phyloP scores from a whole-genome alignment of 1,140 invertebrate species.

The Bombus picipes region DNA sequence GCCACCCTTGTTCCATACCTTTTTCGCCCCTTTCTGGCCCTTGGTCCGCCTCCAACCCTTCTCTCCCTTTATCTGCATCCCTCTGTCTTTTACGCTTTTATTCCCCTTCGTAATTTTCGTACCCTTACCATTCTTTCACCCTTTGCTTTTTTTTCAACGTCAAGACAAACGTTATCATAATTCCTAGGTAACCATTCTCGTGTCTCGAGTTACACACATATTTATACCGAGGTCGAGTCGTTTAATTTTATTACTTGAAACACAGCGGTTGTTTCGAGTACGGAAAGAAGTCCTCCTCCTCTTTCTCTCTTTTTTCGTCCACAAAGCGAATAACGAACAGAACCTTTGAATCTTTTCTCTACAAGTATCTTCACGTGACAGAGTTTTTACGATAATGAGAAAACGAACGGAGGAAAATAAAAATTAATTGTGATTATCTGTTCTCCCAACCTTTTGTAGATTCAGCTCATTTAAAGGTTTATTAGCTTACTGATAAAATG shows the following conservation, averaged over 20 bases:
- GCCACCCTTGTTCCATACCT: constrained; percentile 25
- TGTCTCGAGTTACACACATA: background rate
- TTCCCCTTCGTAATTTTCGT: constrained; percentile 12
- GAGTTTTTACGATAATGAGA: background rate
- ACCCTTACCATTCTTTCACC: too few relatives aligned
- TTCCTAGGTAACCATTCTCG: constrained; percentile 34
- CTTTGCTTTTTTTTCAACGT: constrained; percentile 17
- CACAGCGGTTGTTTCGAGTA: background rate
- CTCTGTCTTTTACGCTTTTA: constrained; percentile 19
- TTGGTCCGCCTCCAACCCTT: too few relatives aligned
- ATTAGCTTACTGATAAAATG: background rate
- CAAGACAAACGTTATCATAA: constrained; percentile 64
- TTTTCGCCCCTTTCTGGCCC: constrained; percentile 30
- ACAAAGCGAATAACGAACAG: background rate
- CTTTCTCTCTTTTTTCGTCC: background rate
- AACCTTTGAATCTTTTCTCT: background rate
- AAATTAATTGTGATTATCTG: background rate
- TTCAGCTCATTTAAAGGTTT: background rate
- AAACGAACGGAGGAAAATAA: background rate
- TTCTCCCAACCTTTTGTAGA: background rate
- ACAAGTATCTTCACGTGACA: background rate
- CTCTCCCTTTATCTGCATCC: background rate
- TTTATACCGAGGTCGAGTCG: constrained; percentile 15
- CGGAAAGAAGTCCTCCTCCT: background rate
- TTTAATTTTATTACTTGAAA: constrained; percentile 58